Evolutionary conservation across 1,140 invertebrate species (phyloP), one percentile per base, ranked within the genome.

Genomic region (Nilaparvata lugens): DNA sequence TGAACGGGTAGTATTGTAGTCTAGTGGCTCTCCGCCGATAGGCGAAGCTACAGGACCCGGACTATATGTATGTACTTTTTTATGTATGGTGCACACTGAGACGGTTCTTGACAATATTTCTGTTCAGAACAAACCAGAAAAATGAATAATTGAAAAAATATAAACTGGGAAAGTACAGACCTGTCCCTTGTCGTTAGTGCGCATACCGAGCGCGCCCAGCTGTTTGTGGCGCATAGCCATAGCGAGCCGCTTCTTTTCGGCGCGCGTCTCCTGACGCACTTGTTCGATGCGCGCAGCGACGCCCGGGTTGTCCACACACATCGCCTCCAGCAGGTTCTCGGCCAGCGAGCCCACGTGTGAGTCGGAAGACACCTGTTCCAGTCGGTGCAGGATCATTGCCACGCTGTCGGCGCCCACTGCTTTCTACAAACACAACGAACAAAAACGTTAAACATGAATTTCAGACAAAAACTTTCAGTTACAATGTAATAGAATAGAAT

Each of bases 181-280:
- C 77, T 93, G 89, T 1, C 92, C 92, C 71, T 91, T 93, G 67
- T 95, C 93, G 73, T 96, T 96, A 1, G 91, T 93, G 64, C 88
- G 83, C 93, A 98, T 97, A 21, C 95, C 95, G 40, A 98, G 77
- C 28, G 93, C 92, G 52, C 91, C 92, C 4, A 99, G 76, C 71
- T 98, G 95, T 70, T 96, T 94, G 74, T 97, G 91, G 52, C 96
- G 80, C 77, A 97, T 97, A 0, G 95, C 95, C 95, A 98, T 98
- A 0, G 95, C 95, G 35, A 97, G 76, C 1, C 93, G 83, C 77
- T 98, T 98, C 81, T 98, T 98, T 72, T 98, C 95, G 67, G 80
- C 78, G 63, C 91, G 79, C 0, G 96, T 98, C 68, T 94, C 91
- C 64, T 95, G 87, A 0, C 95, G 80, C 1, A 95, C 92, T 72